Evolutionary conservation across 2,888 invertebrate species (phyloP), one percentile per base, ranked within the genome.

Genomic region (Cancer borealis): DNA sequence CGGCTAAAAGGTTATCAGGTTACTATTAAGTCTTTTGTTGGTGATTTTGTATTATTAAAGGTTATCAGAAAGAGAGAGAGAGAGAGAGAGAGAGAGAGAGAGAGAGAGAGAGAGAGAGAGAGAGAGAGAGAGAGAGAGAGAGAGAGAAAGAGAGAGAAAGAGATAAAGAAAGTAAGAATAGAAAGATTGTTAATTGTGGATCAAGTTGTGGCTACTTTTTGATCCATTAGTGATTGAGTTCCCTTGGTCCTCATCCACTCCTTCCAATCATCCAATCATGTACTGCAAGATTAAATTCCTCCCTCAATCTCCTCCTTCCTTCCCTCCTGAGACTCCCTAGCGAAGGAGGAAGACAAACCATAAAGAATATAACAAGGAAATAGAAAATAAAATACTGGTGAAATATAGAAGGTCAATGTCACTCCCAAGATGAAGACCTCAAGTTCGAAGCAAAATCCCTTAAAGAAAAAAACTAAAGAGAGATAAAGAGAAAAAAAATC

Each of bases 151-250:
- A 26, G 26, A 73, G 26, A 73, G 60, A 66, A 6, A 66, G n/a
- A 66, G 66, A 66, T 21, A 66, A 21, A 66, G 66, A 66, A n/a
- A 66, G 66, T n/a, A n/a, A 66, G 66, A 21, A 21, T n/a, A n/a
- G 8, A 26, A 73, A 73, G 73, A 60, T 73, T 73, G 73, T n/a
- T 73, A 73, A 73, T 73, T 73, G 26, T 73, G 73, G 73, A 73
- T 26, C 6, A 73, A 26, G 8, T n/a, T 26, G 8, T 73, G 26
- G 26, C n/a, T 73, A 73, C 8, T 73, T 73, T 66, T 73, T 73
- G 26, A 73, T 73, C 73, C 21, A 6, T n/a, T 2, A 73, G 73
- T 26, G 26, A 73, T 73, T 73, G 73, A 73, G 73, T 73, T 60
- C 60, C 10, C 60, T 60, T 60, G 17, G 17, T 21, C 17, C 60